phyloP scores from a whole-genome alignment of 1,140 invertebrate genomes.

The Neodiprion lecontei region DNA sequence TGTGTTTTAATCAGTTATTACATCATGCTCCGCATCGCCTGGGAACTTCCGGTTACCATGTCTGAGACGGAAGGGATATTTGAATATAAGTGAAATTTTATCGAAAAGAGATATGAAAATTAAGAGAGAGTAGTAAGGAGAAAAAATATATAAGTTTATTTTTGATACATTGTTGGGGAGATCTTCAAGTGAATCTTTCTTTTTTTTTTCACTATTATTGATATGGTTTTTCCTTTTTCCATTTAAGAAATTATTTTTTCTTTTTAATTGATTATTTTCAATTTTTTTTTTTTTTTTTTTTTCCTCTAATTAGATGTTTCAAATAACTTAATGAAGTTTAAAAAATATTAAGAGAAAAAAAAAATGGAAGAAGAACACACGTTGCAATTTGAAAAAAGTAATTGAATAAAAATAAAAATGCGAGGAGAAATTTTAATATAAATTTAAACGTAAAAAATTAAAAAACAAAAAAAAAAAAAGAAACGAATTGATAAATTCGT shows the following conservation, averaged over 20 bases:
- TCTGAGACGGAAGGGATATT: background rate
- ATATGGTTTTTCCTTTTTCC: background rate
- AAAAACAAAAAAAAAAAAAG: conserved; percentile 1
- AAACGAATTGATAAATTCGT: conserved; percentile 13
- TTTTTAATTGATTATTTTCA: conserved; percentile 35
- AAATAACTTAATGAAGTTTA: conserved; percentile 61
- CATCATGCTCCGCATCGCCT: background rate
- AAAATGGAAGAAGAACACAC: too few species aligned
- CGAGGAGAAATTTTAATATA: conserved; percentile 24
- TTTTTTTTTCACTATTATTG: conserved; percentile 28
- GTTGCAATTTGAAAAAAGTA: too few species aligned
- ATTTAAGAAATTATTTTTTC: conserved; percentile 35
- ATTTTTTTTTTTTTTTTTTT: conserved; percentile 44
- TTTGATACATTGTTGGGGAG: conserved; percentile 61
- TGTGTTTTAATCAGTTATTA: background rate
- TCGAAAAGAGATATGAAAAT: conserved; percentile 14
- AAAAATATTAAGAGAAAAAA: conserved; percentile 47
- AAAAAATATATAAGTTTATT: conserved; percentile 57
- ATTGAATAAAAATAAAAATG: conserved; percentile 29
- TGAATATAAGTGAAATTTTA: conserved; percentile 14
- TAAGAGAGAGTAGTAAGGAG: conserved; percentile 32
- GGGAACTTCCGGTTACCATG: background rate
- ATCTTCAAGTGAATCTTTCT: conserved; percentile 51
- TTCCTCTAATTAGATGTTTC: conserved; percentile 56
- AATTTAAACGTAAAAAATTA: conserved; percentile 9